Base-by-base conservation (phyloP, 2,888 invertebrate genomes). In the Aricia artaxerxes region DNA sequence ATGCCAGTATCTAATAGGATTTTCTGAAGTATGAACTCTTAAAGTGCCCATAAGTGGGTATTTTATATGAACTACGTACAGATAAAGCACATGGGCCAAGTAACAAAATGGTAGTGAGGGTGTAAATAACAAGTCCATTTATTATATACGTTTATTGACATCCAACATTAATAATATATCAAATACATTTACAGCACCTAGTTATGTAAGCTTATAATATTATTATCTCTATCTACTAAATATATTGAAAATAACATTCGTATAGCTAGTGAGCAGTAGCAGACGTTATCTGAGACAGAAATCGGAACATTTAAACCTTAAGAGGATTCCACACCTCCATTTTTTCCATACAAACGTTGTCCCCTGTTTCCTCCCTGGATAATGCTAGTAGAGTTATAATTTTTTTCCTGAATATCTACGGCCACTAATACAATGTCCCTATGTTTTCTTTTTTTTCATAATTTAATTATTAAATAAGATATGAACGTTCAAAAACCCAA, bases 51-150 rank as follows among this genome's bases (percentile, higher is more conserved):
- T 53, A 44, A 44, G 7, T 44, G 9, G 44, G 44, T 44, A 1
- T 44, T 44, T 44, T 9, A 44, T 44, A 44, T 44, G 9, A 44
- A 9, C 49, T 49, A 49, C 49, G 16, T 61, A 61, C 31, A 9
- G 64, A 6, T 31, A 64, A 64, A 77, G 49, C 77, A 57, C 77
- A 57, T 57, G 69, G 38, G 69, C 69, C 64, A 61, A 61, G 64
- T 69, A 35, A 69, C 35, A 35, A 11, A 31, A 69, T 16, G 24
- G 24, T 24, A 24, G 24, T 24, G 35, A 38, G 16, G 69, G 69
- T 69, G 69, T 69, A 69, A 69, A 69, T 69, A 69, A 69, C 69
- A 69, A 69, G 69, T 69, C 69, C 69, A 69, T 31, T 35, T 69
- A 69, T 69, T 5, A 69, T 69, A 69, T 16, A 69, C 69, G 69